A percentile compares a stretch with the other conserved stretches of the same genome.
Conservation (phyloP, 2,113 vertebrate genomes). For the Carollia perspicillata region DNA sequence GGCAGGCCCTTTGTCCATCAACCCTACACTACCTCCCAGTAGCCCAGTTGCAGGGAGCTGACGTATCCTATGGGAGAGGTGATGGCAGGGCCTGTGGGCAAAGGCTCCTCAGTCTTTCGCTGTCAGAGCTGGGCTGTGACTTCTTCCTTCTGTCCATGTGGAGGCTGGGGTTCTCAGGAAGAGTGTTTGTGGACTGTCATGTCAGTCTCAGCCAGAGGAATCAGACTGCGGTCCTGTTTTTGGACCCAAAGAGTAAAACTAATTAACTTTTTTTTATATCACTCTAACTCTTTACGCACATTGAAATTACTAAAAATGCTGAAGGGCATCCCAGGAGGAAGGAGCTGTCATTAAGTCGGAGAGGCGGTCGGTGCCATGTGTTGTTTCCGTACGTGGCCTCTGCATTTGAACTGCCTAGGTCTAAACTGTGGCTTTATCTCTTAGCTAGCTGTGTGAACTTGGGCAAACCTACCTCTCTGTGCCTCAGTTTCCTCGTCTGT, state of each 20-base stretch:
- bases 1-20: not conserved
- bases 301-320: not conserved
- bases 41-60: not conserved
- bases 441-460: not conserved
- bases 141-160: not conserved
- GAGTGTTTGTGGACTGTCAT: not conserved
- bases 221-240: not conserved
- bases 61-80: not conserved
- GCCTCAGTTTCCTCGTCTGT: not conserved
- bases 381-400: not conserved
- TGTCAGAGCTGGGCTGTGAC: not conserved
- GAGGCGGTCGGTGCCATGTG: no score
- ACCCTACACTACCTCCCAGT: no score
- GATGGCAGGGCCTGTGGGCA: not conserved
- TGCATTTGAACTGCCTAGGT: not conserved
- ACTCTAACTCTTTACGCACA: not conserved
- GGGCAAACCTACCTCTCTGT: not conserved
- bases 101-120: not conserved
- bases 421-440: not conserved
- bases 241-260: not conserved
- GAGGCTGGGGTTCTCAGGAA: not conserved
- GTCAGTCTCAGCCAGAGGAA: not conserved
- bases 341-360: not conserved
- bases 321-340: not conserved
- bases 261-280: not conserved